phyloP scores from a whole-genome alignment of 2,797 vertebrate genomes.

The Xenopus petersii region DNA sequence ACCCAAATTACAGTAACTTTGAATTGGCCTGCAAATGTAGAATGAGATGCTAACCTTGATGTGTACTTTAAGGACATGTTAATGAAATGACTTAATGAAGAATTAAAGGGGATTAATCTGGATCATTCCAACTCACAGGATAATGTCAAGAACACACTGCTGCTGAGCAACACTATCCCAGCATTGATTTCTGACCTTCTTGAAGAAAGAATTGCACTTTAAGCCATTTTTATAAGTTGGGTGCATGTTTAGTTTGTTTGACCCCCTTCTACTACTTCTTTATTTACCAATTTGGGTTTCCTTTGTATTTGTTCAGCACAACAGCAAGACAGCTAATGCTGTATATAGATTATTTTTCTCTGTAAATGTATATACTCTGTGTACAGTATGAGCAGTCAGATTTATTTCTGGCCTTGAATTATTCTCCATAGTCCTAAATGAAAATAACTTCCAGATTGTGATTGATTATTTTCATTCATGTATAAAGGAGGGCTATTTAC shows the following conservation, averaged over 20 bases:
- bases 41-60: background rate
- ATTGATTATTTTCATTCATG: too few species aligned
- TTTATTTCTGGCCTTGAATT: too few species aligned
- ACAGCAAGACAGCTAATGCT: too few species aligned
- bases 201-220: conserved; percentile 11
- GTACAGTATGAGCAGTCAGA: too few species aligned
- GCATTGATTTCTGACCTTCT: conserved; percentile 1
- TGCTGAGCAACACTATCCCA: background rate
- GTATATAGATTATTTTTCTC: too few species aligned
- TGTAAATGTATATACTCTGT: too few species aligned
- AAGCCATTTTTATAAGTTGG: conserved; percentile 12
- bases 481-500: too few species aligned
- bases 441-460: too few species aligned
- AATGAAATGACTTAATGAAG: conserved; percentile 2
- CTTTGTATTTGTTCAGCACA: too few species aligned
- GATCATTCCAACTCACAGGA: background rate
- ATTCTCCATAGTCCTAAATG: too few species aligned
- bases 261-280: conserved; percentile 1
- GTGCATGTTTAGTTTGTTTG: conserved; percentile 30
- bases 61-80: background rate
- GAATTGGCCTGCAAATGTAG: background rate
- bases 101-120: conserved; percentile 2
- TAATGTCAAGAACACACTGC: conserved; percentile 4
- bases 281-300: too few species aligned
- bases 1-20: too few species aligned